Conservation (phyloP, 2,888 invertebrate genomes). For the Ophion obscuratus region DNA sequence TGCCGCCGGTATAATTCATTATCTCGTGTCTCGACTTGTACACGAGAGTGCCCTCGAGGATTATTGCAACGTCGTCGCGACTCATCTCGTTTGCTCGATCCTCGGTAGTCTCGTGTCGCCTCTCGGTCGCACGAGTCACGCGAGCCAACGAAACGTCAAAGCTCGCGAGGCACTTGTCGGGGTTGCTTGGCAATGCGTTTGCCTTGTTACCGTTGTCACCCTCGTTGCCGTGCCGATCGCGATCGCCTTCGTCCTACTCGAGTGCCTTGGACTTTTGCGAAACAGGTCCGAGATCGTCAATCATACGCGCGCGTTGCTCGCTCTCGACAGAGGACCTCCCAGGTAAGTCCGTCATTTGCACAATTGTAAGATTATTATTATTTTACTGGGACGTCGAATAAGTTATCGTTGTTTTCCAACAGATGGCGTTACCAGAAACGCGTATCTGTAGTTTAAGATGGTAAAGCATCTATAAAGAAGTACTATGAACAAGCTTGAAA, state of each 20-base stretch:
- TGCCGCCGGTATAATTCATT: conserved; percentile 74
- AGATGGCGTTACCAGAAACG: too few relatives aligned
- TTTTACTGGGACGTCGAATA: too few relatives aligned
- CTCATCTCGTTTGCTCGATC: conserved; percentile 78
- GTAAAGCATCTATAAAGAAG: too few relatives aligned
- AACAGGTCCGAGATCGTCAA: conserved; percentile 76
- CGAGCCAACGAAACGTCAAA: neutral
- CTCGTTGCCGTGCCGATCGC: conserved; percentile 67
- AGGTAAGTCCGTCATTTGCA: conserved; percentile 56
- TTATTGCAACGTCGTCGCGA: conserved; percentile 79
- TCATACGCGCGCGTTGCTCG: conserved; percentile 72
- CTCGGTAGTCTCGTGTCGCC: conserved; percentile 78
- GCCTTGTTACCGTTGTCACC: conserved; percentile 66
- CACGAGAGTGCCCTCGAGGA: conserved; percentile 81
- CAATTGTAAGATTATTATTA: too few relatives aligned
- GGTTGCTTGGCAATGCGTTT: conserved; percentile 74
- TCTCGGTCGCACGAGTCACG: conserved; percentile 63
- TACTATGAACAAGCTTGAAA: too few relatives aligned
- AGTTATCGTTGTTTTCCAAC: too few relatives aligned
- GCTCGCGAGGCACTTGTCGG: conserved; percentile 59
- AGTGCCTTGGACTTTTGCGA: conserved; percentile 71
- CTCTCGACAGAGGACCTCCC: conserved; percentile 63
- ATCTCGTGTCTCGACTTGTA: conserved; percentile 72
- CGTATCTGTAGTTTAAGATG: too few relatives aligned
- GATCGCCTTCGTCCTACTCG: conserved; percentile 67